Conservation (phyloP, 2,888 invertebrate genomes). For the Drosophila hamatofila region DNA sequence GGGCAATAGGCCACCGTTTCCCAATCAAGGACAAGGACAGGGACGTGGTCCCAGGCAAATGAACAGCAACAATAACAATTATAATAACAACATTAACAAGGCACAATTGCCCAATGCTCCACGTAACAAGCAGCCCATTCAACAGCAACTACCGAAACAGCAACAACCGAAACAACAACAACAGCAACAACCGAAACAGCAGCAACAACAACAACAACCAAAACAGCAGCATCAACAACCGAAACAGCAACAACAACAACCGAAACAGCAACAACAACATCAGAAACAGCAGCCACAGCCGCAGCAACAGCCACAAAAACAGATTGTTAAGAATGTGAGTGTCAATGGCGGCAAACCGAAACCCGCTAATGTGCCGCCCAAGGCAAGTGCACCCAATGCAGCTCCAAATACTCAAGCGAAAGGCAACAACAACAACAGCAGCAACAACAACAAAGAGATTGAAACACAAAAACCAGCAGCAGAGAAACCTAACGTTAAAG, state of each 20-base stretch:
- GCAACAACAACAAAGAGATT: slow-evolving; percentile 19
- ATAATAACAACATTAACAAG: slow-evolving; percentile 10
- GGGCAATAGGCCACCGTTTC: slow-evolving; percentile 21
- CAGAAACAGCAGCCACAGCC: slow-evolving; percentile 9
- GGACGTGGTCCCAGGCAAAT: slow-evolving; percentile 13
- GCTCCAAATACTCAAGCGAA: slow-evolving; percentile 44
- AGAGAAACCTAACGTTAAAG: slow-evolving; percentile 22
- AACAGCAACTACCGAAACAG: slow-evolving; percentile 4
- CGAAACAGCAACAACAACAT: background rate
- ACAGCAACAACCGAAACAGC: slow-evolving; percentile 9
- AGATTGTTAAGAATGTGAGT: slow-evolving; percentile 19
- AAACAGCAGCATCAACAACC: slow-evolving; percentile 3
- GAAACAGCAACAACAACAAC: background rate
- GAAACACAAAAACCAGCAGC: slow-evolving; percentile 25
- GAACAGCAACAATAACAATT: slow-evolving; percentile 5
- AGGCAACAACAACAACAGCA: background rate
- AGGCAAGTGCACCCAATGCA: slow-evolving; percentile 3
- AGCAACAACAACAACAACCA: background rate
- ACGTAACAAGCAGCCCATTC: slow-evolving; percentile 27
- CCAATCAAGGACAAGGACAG: slow-evolving; percentile 4
- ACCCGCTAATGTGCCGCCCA: slow-evolving; percentile 14
- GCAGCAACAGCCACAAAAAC: slow-evolving; percentile 22
- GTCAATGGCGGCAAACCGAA: slow-evolving; percentile 35
- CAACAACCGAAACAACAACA: slow-evolving; percentile 11
- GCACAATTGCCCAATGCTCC: slow-evolving; percentile 4